A percentile compares a stretch with the other conserved stretches of the same genome.
Conservation (phyloP, 2,888 invertebrate genomes). For the Dasysyrphus albostriatus region DNA sequence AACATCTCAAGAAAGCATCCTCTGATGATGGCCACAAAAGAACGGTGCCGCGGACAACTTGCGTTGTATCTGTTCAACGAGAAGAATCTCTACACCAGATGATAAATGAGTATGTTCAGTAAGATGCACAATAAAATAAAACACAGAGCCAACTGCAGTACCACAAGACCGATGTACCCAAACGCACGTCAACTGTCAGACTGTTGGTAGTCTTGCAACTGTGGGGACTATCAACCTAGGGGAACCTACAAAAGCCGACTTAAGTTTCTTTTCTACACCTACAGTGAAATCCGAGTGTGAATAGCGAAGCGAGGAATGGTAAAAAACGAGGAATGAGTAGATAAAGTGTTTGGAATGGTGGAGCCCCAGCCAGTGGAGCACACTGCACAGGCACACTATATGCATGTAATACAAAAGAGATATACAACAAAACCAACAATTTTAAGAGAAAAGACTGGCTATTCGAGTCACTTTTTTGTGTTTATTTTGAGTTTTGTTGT, state of each 20-base stretch:
- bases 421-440: constrained; percentile 54
- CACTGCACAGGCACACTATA: neutral
- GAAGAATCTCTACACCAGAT: constrained; percentile 42
- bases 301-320: constrained; percentile 41
- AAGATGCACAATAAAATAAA: constrained; percentile 17
- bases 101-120: constrained; percentile 34
- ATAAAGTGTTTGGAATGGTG: constrained; percentile 26
- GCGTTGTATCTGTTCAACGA: constrained; percentile 38
- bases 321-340: constrained; percentile 57
- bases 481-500: constrained; percentile 30
- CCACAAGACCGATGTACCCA: constrained; percentile 69
- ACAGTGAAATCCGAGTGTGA: constrained; percentile 68
- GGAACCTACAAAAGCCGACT: constrained; percentile 69
- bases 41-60: constrained; percentile 51
- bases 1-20: constrained; percentile 33
- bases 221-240: constrained; percentile 73
- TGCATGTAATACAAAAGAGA: constrained; percentile 53
- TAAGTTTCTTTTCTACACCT: constrained; percentile 72
- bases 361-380: constrained; percentile 32
- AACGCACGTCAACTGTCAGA: constrained; percentile 76
- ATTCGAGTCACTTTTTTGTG: constrained; percentile 50
- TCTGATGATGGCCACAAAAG: constrained; percentile 46
- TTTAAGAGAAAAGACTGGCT: constrained; percentile 65
- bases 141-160: constrained; percentile 20
- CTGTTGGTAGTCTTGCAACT: constrained; percentile 69